These are phyloP conservation scores for Papilio protenor DNA, from an alignment of 2,888 invertebrate genomes.

Conservation along the genomic window DNA sequence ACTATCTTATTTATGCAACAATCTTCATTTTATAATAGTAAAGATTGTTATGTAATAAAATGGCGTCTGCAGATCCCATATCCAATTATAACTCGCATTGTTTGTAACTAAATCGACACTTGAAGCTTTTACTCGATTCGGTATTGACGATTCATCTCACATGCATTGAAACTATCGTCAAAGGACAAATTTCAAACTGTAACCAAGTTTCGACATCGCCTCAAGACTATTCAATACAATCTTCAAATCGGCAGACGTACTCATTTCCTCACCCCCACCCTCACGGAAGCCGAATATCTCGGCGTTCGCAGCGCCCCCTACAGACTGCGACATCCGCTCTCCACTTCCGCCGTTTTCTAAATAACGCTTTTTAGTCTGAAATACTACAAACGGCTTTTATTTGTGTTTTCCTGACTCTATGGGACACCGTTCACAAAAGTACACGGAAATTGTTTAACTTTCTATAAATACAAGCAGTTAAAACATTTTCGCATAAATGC, in stretches of 20 bases:
- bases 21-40: too few species aligned
- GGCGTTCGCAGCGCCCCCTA: slow-evolving; percentile 62
- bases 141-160: slow-evolving; percentile 29
- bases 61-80: neutral
- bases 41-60: too few species aligned
- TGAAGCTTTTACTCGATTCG: slow-evolving; percentile 26
- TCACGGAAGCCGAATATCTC: slow-evolving; percentile 74
- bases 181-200: slow-evolving; percentile 42
- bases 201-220: slow-evolving; percentile 42
- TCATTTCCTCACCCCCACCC: slow-evolving; percentile 68
- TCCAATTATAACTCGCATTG: neutral
- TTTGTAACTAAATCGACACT: slow-evolving; percentile 19
- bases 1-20: too few species aligned
- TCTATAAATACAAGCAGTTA: neutral
- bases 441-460: slow-evolving; percentile 26
- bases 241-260: slow-evolving; percentile 66
- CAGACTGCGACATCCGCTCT: slow-evolving; percentile 76
- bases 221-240: slow-evolving; percentile 56
- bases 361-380: slow-evolving; percentile 66
- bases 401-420: slow-evolving; percentile 54
- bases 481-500: neutral
- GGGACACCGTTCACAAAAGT: slow-evolving; percentile 30
- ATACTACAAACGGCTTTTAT: slow-evolving; percentile 56
- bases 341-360: slow-evolving; percentile 69
- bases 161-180: slow-evolving; percentile 29